Percentiles rank a stretch among this genome's conserved stretches.
Evolutionary conservation across 2,113 vertebrate species (phyloP).

Genomic region (Cochlearius cochlearius): DNA sequence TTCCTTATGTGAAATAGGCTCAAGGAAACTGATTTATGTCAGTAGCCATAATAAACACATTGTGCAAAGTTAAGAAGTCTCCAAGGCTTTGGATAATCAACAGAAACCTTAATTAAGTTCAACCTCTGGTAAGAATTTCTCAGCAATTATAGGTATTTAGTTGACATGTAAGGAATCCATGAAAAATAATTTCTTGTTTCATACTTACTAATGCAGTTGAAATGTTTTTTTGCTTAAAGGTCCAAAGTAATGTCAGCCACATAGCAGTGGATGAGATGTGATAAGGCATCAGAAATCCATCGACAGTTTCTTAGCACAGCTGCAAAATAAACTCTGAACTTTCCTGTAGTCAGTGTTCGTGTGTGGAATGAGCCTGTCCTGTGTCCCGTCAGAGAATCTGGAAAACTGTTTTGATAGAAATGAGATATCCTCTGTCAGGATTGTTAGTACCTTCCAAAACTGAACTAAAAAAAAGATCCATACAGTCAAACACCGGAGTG

Average conservation of each 20-base stretch:
- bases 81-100: conserved; percentile 1
- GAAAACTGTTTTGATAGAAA: not conserved
- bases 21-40: not conserved
- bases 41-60: not conserved
- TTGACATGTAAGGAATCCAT: not conserved
- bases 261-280: not conserved
- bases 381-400: not conserved
- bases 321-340: not conserved
- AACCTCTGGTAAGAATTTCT: not conserved
- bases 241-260: not conserved
- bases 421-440: not conserved
- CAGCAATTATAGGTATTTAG: not conserved
- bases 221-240: not conserved
- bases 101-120: conserved; percentile 12
- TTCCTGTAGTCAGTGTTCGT: not conserved
- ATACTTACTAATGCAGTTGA: not conserved
- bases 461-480: not conserved
- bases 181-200: not conserved
- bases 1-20: not conserved
- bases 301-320: not conserved
- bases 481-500: not conserved
- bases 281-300: not conserved
- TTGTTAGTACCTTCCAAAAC: not conserved
- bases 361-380: not conserved
- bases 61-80: not conserved